Conservation (phyloP, 2,888 invertebrate species). For the Chymomyza amoena region DNA sequence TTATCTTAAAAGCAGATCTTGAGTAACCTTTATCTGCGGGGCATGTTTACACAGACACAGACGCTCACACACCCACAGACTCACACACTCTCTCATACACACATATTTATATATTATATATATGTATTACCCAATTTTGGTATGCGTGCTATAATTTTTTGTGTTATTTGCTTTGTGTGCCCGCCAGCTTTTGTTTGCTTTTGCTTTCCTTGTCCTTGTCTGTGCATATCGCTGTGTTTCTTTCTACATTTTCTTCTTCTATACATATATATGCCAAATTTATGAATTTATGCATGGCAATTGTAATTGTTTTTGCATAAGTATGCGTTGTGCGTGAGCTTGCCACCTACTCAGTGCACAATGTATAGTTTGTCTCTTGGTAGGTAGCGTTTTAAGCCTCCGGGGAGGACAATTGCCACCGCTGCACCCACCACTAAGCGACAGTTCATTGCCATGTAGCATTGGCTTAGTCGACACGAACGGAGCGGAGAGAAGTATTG, state of each 20-base stretch:
- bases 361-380: too few relatives aligned
- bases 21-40: neutral
- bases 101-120: neutral
- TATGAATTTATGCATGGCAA: constrained; percentile 17
- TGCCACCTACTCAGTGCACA: neutral
- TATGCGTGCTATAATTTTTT: neutral
- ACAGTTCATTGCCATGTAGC: too few relatives aligned
- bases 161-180: neutral
- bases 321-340: neutral
- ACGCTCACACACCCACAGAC: neutral
- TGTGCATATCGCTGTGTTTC: neutral
- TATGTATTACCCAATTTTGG: neutral
- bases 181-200: neutral
- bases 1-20: neutral
- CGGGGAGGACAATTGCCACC: too few relatives aligned
- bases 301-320: constrained; percentile 15
- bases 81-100: neutral
- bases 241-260: neutral
- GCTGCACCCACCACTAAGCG: too few relatives aligned
- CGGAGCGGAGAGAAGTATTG: too few relatives aligned
- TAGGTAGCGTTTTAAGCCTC: too few relatives aligned
- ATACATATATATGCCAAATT: neutral
- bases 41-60: neutral
- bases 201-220: neutral
- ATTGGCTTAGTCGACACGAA: too few relatives aligned